Conservation (phyloP, 2,797 vertebrate species). For the Tinamus major region DNA sequence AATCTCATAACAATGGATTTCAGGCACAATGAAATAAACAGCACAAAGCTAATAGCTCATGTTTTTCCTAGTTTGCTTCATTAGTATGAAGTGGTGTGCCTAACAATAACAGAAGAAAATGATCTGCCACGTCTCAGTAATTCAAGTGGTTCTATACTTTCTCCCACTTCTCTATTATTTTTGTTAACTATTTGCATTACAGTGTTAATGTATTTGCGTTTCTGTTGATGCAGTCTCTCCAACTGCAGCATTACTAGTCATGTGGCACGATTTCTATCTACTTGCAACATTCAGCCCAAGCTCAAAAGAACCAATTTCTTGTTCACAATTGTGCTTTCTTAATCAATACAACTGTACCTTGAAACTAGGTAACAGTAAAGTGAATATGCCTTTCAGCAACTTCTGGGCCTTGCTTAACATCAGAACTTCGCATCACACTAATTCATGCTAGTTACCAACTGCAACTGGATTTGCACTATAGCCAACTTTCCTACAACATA, state of each 20-base stretch:
- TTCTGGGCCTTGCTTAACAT: neutral
- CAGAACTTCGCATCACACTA: neutral
- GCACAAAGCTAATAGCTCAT: neutral
- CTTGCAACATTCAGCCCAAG: neutral
- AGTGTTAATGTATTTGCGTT: neutral
- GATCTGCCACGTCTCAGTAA: neutral
- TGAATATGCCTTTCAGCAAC: neutral
- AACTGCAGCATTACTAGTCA: fast-evolving
- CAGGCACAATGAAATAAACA: neutral
- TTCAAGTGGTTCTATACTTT: neutral
- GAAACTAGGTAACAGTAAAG: neutral
- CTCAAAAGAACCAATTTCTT: neutral
- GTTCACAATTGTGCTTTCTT: neutral
- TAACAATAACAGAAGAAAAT: neutral
- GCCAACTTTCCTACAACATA: neutral
- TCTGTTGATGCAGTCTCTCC: neutral
- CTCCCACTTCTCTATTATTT: fast-evolving
- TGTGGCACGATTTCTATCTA: neutral
- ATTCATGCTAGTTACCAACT: neutral
- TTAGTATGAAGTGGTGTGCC: neutral
- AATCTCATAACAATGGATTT: neutral
- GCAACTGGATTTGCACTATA: neutral
- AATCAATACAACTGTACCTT: neutral
- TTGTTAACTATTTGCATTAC: neutral
- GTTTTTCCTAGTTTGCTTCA: neutral